Evolutionary conservation across 2,113 vertebrate species (phyloP).

Genomic region (Zosterops pallidus): DNA sequence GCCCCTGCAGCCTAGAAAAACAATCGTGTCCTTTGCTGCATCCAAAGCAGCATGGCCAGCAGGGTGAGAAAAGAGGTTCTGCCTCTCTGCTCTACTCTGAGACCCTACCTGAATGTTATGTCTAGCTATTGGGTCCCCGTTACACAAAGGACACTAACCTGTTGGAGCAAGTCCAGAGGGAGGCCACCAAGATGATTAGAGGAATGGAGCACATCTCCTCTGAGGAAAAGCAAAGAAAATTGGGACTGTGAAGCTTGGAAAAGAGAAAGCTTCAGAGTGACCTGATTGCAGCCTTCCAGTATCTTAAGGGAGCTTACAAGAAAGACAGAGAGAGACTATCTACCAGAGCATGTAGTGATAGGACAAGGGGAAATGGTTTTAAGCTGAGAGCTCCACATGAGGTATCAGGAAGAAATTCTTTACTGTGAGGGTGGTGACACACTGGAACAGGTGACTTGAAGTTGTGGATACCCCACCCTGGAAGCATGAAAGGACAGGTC

Average conservation of each 20-base stretch:
- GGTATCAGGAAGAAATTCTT: not conserved
- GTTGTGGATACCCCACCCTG: too few relatives aligned
- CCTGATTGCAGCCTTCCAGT: not conserved
- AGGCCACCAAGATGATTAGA: too few relatives aligned
- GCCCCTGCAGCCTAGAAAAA: not conserved
- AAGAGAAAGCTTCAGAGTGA: not conserved
- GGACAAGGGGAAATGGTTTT: not conserved
- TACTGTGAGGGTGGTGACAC: not conserved
- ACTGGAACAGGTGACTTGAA: not conserved
- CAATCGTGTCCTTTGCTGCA: accelerated
- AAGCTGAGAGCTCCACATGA: not conserved
- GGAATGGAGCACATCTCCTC: not conserved
- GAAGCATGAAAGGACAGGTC: not conserved
- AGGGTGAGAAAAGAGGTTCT: not conserved
- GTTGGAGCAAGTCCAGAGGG: not conserved
- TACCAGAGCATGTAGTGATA: not conserved
- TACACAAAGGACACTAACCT: not conserved
- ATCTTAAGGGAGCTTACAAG: too few relatives aligned
- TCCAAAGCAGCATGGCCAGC: not conserved
- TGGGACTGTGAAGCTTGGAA: too few relatives aligned
- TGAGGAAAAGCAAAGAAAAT: not conserved
- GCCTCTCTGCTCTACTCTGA: not conserved
- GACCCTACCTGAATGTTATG: not conserved
- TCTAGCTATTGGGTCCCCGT: not conserved
- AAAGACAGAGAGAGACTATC: not conserved